Evolutionary conservation across 1,140 invertebrate species (phyloP), one percentile per base, ranked within the genome.

Genomic region (Spodoptera frugiperda): DNA sequence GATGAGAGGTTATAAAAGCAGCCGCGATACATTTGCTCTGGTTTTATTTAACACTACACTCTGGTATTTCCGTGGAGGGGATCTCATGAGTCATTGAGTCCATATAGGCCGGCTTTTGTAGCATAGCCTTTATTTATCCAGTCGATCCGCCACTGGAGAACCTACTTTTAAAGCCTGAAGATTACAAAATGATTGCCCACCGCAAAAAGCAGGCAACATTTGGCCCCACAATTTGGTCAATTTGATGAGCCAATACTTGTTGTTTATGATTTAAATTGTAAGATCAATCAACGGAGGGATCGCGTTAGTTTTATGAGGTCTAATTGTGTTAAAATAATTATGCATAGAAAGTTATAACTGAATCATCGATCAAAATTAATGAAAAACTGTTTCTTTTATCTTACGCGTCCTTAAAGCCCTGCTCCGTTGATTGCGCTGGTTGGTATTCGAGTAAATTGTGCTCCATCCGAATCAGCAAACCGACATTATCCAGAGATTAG

Each of bases 401-500:
- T 61, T 39, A 53, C 51, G 15, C 5, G 5, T 33, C 6, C 33
- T 39, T 33, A 12, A n/a, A 15, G 6, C 25, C n/a, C 44, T 65
- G 46, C 61, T 65, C 61, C 61, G 61, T 65, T 48, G 61, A 61
- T 61, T 61, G 57, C 8, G 19, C n/a, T 25, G n/a, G 15, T 44
- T 44, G 14, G 25, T 59, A 9, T 14, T 25, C 15, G 6, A 39
- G 57, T 61, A 33, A 61, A 30, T n/a, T n/a, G 55, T 33, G 39
- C 14, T 15, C 59, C 12, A 44, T 48, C 2, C 21, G 21, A 59
- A 12, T 33, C 57, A 17, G 57, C 39, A 65, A 65, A 44, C 44
- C 17, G 39, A 65, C 44, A 63, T 21, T 12, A 48, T 65, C 14
- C 61, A 65, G 61, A 65, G 61, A 65, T 65, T 65, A 65, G 61